Evolutionary conservation across 2,888 invertebrate species (phyloP).

Genomic region (Elysia crispata): DNA sequence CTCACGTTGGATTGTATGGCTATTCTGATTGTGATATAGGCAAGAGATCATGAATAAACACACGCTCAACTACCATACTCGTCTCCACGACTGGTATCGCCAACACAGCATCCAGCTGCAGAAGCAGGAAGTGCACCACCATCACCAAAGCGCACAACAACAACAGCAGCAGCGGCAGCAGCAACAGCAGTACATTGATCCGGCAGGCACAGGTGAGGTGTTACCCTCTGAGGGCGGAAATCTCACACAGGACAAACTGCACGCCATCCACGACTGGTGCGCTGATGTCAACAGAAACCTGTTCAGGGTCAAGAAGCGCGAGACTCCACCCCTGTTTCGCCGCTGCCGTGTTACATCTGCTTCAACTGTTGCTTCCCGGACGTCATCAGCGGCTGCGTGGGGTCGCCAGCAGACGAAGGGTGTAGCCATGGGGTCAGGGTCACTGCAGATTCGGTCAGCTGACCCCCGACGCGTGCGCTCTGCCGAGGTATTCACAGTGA

Average conservation of each 20-base stretch:
- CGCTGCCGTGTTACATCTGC: conserved; percentile 23
- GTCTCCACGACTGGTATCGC: conserved; percentile 64
- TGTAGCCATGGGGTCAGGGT: background rate
- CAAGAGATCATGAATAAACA: conserved; percentile 64
- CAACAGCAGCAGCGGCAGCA: background rate
- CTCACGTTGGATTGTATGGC: too few relatives aligned
- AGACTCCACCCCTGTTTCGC: conserved; percentile 35
- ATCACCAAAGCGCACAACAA: background rate
- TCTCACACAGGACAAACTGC: conserved; percentile 35
- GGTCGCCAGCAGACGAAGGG: background rate
- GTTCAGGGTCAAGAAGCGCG: conserved; percentile 41
- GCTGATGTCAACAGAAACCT: conserved; percentile 51
- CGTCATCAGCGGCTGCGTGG: background rate
- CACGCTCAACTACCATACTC: conserved; percentile 63
- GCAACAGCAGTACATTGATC: background rate
- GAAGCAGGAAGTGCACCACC: conserved; percentile 9
- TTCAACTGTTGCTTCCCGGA: background rate
- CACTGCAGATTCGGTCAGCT: background rate
- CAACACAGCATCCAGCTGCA: conserved; percentile 34
- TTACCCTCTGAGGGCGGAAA: background rate
- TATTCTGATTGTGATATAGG: too few relatives aligned
- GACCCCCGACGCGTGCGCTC: conserved; percentile 20
- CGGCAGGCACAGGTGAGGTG: background rate
- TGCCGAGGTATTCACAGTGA: conserved; percentile 21
- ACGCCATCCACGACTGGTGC: conserved; percentile 47